Percentiles rank a stretch among this genome's conserved stretches.
Evolutionary conservation across 2,888 invertebrate species (phyloP).

Genomic region (Oxyscelio sp.): DNA sequence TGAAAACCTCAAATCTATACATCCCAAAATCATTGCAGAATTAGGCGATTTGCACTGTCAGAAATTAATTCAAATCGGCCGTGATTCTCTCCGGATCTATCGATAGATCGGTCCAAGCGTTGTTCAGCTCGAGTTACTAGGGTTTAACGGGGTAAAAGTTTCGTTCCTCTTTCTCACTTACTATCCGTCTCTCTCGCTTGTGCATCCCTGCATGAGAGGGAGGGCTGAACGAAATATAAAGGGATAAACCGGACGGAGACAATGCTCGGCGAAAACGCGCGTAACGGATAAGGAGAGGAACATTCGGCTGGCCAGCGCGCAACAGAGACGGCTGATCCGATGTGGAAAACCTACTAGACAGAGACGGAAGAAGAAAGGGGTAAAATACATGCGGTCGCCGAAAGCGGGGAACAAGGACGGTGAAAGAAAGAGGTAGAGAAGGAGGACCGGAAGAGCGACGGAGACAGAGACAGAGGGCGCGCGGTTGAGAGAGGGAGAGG

Average conservation of each 20-base stretch:
- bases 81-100: conserved; percentile 53
- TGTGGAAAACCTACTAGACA: conserved; percentile 70
- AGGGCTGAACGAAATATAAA: conserved; percentile 73
- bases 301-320: conserved; percentile 45
- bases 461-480: conserved; percentile 72
- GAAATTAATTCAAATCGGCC: conserved; percentile 23
- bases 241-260: conserved; percentile 74
- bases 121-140: conserved; percentile 81
- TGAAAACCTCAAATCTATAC: no score
- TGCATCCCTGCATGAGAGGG: conserved; percentile 46
- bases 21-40: no score
- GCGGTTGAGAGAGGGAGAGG: conserved; percentile 77
- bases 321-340: conserved; percentile 60
- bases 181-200: conserved; percentile 26
- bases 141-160: conserved; percentile 78
- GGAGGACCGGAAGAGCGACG: conserved; percentile 68
- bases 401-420: conserved; percentile 69
- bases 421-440: conserved; percentile 75
- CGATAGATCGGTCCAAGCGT: conserved; percentile 78
- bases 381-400: conserved; percentile 64
- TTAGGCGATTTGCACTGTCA: neutral
- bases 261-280: conserved; percentile 49
- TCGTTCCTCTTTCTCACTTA: conserved; percentile 36
- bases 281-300: conserved; percentile 41
- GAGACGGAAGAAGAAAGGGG: conserved; percentile 73